phyloP scores from a whole-genome alignment of 2,888 invertebrate genomes.

The Clanis bilineata region DNA sequence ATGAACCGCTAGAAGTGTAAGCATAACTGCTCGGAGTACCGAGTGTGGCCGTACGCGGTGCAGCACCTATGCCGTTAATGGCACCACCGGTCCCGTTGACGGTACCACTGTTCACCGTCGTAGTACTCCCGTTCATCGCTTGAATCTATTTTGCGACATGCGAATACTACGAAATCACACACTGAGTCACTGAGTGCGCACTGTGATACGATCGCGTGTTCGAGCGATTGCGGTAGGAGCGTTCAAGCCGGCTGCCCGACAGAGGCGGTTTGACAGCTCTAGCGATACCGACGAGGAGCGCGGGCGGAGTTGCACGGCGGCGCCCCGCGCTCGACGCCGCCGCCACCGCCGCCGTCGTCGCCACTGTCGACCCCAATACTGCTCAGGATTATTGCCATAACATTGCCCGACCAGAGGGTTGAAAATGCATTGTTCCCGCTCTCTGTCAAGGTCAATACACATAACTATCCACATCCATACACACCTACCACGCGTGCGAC shows the following conservation, averaged over 20 bases:
- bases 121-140: conserved; percentile 81
- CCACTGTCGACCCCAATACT: conserved; percentile 51
- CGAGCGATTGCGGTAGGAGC: conserved; percentile 62
- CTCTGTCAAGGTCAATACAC: conserved; percentile 69
- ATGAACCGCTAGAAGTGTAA: conserved; percentile 84
- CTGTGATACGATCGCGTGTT: conserved; percentile 64
- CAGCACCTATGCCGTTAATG: conserved; percentile 71
- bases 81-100: conserved; percentile 74
- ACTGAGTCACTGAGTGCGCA: conserved; percentile 72
- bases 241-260: conserved; percentile 78
- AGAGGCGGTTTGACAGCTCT: conserved; percentile 81
- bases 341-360: conserved; percentile 52
- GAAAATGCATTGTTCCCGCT: conserved; percentile 67
- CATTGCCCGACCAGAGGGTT: conserved; percentile 66
- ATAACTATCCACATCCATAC: conserved; percentile 14
- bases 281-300: conserved; percentile 64
- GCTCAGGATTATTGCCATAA: conserved; percentile 66
- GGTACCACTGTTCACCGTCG: conserved; percentile 77
- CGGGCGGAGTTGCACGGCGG: conserved; percentile 62
- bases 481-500: conserved; percentile 8
- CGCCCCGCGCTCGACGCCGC: conserved; percentile 61
- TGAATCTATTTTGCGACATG: conserved; percentile 64
- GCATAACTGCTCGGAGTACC: conserved; percentile 84
- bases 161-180: conserved; percentile 69
- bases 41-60: conserved; percentile 75